phyloP scores from a whole-genome alignment of 2,888 invertebrate species.

The Caenorhabditis doughertyi region DNA sequence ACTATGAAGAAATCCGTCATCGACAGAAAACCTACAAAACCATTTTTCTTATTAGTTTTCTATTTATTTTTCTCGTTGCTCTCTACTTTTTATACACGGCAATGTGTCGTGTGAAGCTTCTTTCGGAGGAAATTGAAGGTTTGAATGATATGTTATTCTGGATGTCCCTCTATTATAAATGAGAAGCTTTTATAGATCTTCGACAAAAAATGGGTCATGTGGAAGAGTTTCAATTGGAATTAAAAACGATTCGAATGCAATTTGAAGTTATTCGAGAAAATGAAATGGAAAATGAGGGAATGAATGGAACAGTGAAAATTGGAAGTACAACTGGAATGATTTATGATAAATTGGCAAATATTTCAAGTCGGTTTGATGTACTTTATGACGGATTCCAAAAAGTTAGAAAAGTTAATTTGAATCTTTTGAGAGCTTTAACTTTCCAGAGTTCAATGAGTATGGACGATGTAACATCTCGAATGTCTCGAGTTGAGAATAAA shows the following conservation, averaged over 20 bases:
- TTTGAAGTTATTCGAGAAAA: slow-evolving; percentile 47
- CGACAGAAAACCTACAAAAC: slow-evolving; percentile 59
- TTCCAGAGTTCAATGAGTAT: slow-evolving; percentile 58
- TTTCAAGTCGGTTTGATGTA: slow-evolving; percentile 50
- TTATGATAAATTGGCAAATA: slow-evolving; percentile 54
- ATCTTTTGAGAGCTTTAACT: neutral
- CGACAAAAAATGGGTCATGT: slow-evolving; percentile 27
- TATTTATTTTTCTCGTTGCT: slow-evolving; percentile 44
- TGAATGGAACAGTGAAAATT: slow-evolving; percentile 21
- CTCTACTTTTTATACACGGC: slow-evolving; percentile 58
- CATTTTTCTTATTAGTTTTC: slow-evolving; percentile 44
- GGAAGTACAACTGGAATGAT: slow-evolving; percentile 54
- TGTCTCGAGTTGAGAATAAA: slow-evolving; percentile 66
- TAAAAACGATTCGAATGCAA: slow-evolving; percentile 51
- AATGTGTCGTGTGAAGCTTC: slow-evolving; percentile 35
- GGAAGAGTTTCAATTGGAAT: slow-evolving; percentile 43
- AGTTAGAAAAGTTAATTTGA: slow-evolving; percentile 10
- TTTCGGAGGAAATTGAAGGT: slow-evolving; percentile 55
- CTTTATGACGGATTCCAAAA: slow-evolving; percentile 45
- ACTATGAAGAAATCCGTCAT: slow-evolving; percentile 59
- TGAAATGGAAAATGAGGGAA: slow-evolving; percentile 13
- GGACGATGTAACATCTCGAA: slow-evolving; percentile 66
- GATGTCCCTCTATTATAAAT: neutral
- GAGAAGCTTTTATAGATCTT: slow-evolving; percentile 22
- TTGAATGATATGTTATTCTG: too few relatives aligned